Base-by-base conservation (phyloP, 2,797 vertebrate species). In the Muraenolepis orangiensis region DNA sequence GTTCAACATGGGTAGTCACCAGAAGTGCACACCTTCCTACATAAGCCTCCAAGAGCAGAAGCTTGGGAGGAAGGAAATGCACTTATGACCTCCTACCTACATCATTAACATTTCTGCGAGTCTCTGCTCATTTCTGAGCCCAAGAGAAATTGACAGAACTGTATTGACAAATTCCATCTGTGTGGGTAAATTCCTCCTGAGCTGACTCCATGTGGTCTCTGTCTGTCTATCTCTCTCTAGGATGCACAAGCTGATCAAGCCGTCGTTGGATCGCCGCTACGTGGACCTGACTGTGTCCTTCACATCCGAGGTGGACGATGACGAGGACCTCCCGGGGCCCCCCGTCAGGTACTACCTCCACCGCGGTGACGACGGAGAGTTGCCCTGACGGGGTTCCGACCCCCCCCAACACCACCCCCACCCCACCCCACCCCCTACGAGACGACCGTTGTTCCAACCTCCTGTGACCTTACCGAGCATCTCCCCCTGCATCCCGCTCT, bases 181-280 rank as follows among this genome's bases (percentile, higher is more conserved):
- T 10, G 5, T 51, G 46, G 46, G 18, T 18, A 4, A 6, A 7
- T 51, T 20, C 46, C 7, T 20, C 20, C 40, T 13, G 42, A 51
- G 4, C 57, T 57, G 46, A 57, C 16, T 26, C 57, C 23, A 1
- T n/a, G 46, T 26, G n/a, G 12, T 26, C 57, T 11, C 11, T 32
- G 4, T n/a, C 6, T 32, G 14, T 3, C 18, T 26, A 31, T 16
- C 34, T 36, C 29, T 69, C 69, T 70, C 31, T 13, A 99, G 98
- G 88, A 99, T 99, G 98, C 96, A 97, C 87, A 99, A 99, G 86
- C 93, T 99, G 84, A 96, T 99, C 87, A 99, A 98, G 84, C 96
- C 98, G 67, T 95, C 96, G 68, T 87, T 90, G 71, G 96, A 95
- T 78, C 95, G 96, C 79, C 96, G 95, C 73, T 99, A 99, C 0